Conservation (phyloP, 2,888 invertebrate genomes). For the Iselma pallidipennis region DNA sequence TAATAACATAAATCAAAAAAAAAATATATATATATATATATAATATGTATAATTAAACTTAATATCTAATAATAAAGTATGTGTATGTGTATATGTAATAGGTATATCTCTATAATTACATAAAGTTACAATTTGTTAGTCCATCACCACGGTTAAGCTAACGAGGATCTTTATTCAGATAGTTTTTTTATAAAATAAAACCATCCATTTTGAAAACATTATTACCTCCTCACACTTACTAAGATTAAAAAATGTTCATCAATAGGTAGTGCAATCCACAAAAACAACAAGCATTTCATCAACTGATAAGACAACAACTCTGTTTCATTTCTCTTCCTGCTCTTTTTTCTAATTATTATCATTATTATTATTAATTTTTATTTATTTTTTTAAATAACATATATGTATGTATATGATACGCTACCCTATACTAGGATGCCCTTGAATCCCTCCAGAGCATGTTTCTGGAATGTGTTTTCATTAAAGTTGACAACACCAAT, state of each 20-base stretch:
- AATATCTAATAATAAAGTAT: slow-evolving; percentile 44
- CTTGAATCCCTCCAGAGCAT: slow-evolving; percentile 58
- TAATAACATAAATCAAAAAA: slow-evolving; percentile 35
- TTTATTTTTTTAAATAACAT: slow-evolving; percentile 9
- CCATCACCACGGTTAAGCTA: slow-evolving; percentile 57
- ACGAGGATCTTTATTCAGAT: slow-evolving; percentile 9
- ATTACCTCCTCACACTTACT: slow-evolving; percentile 17
- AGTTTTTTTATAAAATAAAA: not conserved
- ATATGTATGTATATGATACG: slow-evolving; percentile 36
- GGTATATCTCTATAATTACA: slow-evolving; percentile 49
- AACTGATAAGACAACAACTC: no score
- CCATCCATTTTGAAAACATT: not conserved
- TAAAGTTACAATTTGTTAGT: slow-evolving; percentile 54
- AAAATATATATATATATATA: slow-evolving; percentile 42
- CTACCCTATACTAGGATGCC: slow-evolving; percentile 54
- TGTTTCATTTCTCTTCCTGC: no score
- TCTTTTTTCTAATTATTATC: not conserved
- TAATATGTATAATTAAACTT: slow-evolving; percentile 49
- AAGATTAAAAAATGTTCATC: slow-evolving; percentile 21
- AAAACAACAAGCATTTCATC: slow-evolving; percentile 15
- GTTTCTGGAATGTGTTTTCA: slow-evolving; percentile 55
- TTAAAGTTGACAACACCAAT: not conserved
- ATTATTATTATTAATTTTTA: not conserved
- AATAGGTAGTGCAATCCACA: slow-evolving; percentile 15
- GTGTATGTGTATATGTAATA: slow-evolving; percentile 37